Conservation (phyloP, 2,113 vertebrate genomes). For the Ahaetulla prasina region DNA sequence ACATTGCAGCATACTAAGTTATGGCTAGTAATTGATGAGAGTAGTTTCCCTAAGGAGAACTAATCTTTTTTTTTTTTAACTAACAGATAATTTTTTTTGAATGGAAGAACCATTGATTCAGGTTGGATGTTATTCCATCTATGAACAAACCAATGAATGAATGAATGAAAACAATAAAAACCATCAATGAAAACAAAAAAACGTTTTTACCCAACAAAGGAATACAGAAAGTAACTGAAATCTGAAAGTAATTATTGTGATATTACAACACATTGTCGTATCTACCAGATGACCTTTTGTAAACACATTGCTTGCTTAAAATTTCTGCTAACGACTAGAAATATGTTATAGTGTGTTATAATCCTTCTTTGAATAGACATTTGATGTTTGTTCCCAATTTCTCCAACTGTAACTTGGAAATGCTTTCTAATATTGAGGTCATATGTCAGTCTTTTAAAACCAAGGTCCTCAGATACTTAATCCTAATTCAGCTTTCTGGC, state of each 20-base stretch:
- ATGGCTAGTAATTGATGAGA: neutral
- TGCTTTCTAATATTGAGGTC: neutral
- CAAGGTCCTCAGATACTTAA: neutral
- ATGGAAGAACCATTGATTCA: neutral
- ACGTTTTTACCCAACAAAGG: neutral
- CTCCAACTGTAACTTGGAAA: neutral
- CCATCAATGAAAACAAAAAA: neutral
- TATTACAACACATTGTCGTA: neutral
- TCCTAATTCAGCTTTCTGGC: neutral
- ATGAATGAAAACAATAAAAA: too few species aligned
- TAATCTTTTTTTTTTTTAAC: neutral
- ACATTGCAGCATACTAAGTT: neutral
- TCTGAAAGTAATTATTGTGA: neutral
- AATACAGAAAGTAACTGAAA: neutral
- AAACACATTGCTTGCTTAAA: neutral
- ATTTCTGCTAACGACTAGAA: neutral
- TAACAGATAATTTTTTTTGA: neutral
- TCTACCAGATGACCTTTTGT: neutral
- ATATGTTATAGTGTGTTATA: neutral
- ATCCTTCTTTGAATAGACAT: neutral
- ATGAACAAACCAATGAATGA: neutral
- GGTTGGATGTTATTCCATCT: neutral
- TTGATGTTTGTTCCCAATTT: neutral
- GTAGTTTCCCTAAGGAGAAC: neutral
- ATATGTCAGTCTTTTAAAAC: neutral